Evolutionary conservation across 2,888 invertebrate genomes (phyloP).

Genomic region (Malthinus flaveolus): DNA sequence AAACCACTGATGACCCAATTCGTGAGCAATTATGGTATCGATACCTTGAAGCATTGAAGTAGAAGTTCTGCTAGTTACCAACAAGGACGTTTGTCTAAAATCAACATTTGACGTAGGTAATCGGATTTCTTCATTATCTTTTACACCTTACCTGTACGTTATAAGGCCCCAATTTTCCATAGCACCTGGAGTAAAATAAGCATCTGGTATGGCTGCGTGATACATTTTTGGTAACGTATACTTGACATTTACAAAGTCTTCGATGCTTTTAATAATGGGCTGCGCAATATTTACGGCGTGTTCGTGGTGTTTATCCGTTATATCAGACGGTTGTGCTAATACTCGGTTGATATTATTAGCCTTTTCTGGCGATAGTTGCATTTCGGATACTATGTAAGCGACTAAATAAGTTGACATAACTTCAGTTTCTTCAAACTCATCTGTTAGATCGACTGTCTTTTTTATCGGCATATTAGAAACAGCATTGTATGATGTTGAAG

Average conservation of each 20-base stretch:
- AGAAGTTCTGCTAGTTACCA: neutral
- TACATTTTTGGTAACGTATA: slow-evolving; percentile 67
- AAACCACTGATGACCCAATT: slow-evolving; percentile 73
- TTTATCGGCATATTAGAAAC: slow-evolving; percentile 35
- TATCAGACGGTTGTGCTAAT: slow-evolving; percentile 38
- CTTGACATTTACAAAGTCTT: slow-evolving; percentile 59
- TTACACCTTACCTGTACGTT: slow-evolving; percentile 63
- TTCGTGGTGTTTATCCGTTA: slow-evolving; percentile 41
- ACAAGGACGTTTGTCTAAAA: neutral
- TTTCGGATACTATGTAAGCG: slow-evolving; percentile 75
- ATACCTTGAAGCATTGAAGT: neutral
- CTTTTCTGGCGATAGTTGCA: slow-evolving; percentile 45
- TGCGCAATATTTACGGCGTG: slow-evolving; percentile 55
- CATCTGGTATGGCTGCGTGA: slow-evolving; percentile 48
- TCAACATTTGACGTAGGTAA: neutral
- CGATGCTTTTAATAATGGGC: slow-evolving; percentile 56
- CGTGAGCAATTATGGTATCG: slow-evolving; percentile 61
- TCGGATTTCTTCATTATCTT: neutral
- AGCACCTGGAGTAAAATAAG: slow-evolving; percentile 2
- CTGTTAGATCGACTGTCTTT: slow-evolving; percentile 40
- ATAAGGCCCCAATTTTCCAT: slow-evolving; percentile 96
- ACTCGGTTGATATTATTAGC: slow-evolving; percentile 37
- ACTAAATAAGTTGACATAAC: slow-evolving; percentile 76
- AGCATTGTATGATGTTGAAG: slow-evolving; percentile 36
- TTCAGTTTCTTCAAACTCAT: neutral